Base-by-base conservation (phyloP, 2,797 vertebrate genomes). In the Meda fulgida region DNA sequence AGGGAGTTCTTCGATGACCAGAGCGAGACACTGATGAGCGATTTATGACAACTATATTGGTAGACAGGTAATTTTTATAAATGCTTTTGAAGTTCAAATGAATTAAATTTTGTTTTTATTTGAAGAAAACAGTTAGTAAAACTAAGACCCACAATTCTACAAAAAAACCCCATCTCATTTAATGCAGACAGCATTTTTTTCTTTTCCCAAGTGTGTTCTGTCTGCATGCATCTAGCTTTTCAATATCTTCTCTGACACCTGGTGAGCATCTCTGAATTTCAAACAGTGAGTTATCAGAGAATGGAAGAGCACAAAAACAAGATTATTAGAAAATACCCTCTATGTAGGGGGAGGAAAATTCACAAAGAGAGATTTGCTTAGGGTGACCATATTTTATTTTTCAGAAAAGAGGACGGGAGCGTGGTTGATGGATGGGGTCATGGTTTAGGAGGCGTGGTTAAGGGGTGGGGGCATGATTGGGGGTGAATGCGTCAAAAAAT, bases 201-300 rank as follows among this genome's bases (percentile, higher is more conserved):
- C n/a, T 69, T 78, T 46, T 63, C 79, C 80, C 69, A 51, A 69
- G 83, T 71, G 85, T 48, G 76, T 76, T 81, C 34, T 48, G 58
- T 53, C 63, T 66, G 46, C 80, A 78, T 84, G 84, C 85, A 84
- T 80, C 79, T 51, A 69, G 69, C 83, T 85, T 88, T 85, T 87
- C 67, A 76, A 86, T 87, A 80, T 77, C 78, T 72, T 40, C 70
- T n/a, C 55, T n/a, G 31, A 80, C 40, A 51, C 70, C 75, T 78
- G 69, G 18, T 34, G 29, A 87, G 67, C 34, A 36, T 78, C 75
- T 29, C 48, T 80, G 88, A 89, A 87, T 87, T 67, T 75, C 77
- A 89, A 89, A 84, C 43, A 81, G 36, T 75, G 63, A 84, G 67
- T 26, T 77, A 40, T 31, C 40, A 53, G 60, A 7, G 77, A 80